These are phyloP conservation scores for Sipha flava DNA, from an alignment of 1,140 invertebrate genomes.

Conservation along the genomic window DNA sequence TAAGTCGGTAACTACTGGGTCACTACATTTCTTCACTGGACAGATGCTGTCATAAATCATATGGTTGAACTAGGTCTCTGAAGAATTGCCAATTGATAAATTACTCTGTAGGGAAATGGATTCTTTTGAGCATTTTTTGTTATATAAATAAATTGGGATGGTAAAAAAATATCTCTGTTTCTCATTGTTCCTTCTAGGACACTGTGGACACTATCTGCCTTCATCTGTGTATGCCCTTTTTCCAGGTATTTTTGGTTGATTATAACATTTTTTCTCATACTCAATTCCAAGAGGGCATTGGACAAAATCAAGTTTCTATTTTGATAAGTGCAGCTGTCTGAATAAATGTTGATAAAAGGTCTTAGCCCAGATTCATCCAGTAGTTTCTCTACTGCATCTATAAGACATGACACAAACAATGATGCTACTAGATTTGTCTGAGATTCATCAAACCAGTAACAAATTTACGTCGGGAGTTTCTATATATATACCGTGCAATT, in stretches of 20 bases:
- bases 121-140: background rate
- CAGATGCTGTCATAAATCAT: background rate
- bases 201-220: background rate
- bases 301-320: background rate
- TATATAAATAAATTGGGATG: background rate
- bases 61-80: background rate
- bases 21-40: background rate
- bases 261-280: background rate
- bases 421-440: background rate
- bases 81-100: background rate
- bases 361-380: background rate
- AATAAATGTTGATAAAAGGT: background rate
- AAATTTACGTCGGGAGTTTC: background rate
- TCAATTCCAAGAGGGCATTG: background rate
- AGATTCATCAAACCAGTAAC: background rate
- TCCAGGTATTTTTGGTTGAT: background rate
- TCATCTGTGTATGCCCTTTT: background rate
- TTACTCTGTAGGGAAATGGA: background rate
- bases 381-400: background rate
- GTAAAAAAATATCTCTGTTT: background rate
- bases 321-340: background rate
- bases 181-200: background rate
- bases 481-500: background rate
- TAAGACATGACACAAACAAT: background rate
- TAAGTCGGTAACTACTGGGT: background rate